Evolutionary conservation across 2,888 invertebrate species (phyloP).

Genomic region (Penaeus monodon): DNA sequence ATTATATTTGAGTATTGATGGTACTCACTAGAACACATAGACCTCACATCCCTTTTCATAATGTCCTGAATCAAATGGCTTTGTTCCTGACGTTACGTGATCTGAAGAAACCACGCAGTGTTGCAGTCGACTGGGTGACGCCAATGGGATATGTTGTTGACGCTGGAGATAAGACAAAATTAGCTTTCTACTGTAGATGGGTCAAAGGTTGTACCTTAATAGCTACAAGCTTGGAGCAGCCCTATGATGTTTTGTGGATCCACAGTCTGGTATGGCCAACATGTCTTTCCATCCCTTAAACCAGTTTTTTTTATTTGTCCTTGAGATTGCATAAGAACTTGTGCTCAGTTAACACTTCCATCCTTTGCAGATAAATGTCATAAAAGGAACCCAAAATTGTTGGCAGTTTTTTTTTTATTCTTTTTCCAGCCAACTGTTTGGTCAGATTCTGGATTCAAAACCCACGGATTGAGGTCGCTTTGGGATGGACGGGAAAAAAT

Average conservation of each 20-base stretch:
- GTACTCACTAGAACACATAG: no score
- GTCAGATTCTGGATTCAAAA: slow-evolving; percentile 79
- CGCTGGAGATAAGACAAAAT: slow-evolving; percentile 70
- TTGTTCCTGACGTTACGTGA: slow-evolving; percentile 68
- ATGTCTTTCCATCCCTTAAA: background rate
- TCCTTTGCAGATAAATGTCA: background rate
- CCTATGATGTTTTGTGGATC: slow-evolving; percentile 80
- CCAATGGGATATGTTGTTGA: slow-evolving; percentile 81
- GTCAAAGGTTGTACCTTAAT: slow-evolving; percentile 74
- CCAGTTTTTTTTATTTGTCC: no score
- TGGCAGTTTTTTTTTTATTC: background rate
- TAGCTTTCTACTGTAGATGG: slow-evolving; percentile 76
- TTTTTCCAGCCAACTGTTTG: slow-evolving; percentile 78
- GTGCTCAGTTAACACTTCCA: no score
- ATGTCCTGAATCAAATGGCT: no score
- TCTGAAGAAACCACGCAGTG: slow-evolving; percentile 78
- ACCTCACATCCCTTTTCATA: no score
- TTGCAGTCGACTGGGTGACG: slow-evolving; percentile 81
- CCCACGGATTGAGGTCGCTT: slow-evolving; percentile 77
- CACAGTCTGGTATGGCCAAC: slow-evolving; percentile 73
- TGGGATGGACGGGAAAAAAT: slow-evolving; percentile 77
- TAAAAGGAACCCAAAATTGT: background rate
- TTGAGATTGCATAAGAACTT: no score
- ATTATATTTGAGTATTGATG: no score
- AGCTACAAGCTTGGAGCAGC: slow-evolving; percentile 74